Evolutionary conservation across 2,797 vertebrate genomes (phyloP).

Genomic region (Spondyliosoma cantharus): DNA sequence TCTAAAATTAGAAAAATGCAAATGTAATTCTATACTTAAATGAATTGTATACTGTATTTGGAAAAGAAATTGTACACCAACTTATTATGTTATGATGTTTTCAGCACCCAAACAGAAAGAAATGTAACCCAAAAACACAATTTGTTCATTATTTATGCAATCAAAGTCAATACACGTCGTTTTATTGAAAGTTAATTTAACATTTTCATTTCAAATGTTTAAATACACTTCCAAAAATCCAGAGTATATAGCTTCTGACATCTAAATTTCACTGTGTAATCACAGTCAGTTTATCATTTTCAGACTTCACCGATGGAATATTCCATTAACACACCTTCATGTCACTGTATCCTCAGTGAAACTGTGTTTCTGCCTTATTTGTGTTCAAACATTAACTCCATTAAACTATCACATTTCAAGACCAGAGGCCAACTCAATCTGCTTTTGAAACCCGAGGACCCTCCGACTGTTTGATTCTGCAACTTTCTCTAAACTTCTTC

Average conservation of each 20-base stretch:
- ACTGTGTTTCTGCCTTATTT: slow-evolving; percentile 12
- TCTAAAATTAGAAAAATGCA: background rate
- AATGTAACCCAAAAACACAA: too few species aligned
- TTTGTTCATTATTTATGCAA: too few species aligned
- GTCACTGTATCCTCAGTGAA: background rate
- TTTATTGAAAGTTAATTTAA: too few species aligned
- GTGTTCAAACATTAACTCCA: slow-evolving; percentile 19
- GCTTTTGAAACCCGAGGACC: slow-evolving; percentile 51
- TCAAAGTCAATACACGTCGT: too few species aligned
- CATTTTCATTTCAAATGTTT: too few species aligned
- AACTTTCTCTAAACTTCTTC: slow-evolving; percentile 25
- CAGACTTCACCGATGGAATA: background rate
- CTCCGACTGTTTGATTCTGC: slow-evolving; percentile 24
- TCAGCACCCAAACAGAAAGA: background rate
- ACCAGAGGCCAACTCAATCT: slow-evolving; percentile 20
- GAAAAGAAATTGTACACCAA: background rate
- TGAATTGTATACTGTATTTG: background rate
- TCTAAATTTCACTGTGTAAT: background rate
- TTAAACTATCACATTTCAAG: slow-evolving; percentile 49
- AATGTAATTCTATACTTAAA: background rate
- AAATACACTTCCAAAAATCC: background rate
- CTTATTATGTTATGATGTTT: background rate
- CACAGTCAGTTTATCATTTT: background rate
- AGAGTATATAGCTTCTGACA: background rate
- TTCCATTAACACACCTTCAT: slow-evolving; percentile 2